Conservation (phyloP, 1,140 invertebrate species). For the Panonychus citri region DNA sequence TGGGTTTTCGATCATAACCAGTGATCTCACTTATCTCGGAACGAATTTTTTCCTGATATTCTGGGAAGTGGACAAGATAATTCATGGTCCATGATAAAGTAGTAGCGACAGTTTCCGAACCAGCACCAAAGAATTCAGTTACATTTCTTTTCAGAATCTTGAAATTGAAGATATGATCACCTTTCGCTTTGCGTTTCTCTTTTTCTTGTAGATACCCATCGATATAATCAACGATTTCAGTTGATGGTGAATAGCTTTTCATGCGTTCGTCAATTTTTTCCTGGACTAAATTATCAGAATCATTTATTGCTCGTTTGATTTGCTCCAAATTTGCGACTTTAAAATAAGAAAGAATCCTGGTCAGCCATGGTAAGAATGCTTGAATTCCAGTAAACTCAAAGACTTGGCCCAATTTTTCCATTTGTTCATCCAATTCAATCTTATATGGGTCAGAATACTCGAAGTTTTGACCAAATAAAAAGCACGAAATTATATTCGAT, state of each 20-base stretch:
- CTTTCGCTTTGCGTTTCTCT: not conserved
- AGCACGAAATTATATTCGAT: conserved; percentile 14
- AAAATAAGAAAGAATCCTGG: not conserved
- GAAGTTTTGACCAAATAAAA: conserved; percentile 12
- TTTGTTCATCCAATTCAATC: not conserved
- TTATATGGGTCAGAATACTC: conserved; percentile 9
- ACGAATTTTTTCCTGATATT: conserved; percentile 19
- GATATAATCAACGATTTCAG: conserved; percentile 43
- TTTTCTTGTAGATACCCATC: conserved; percentile 57
- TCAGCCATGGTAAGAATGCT: not conserved
- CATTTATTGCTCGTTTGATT: too few relatives aligned
- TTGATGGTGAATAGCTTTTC: conserved; percentile 35
- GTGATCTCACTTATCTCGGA: conserved; percentile 19
- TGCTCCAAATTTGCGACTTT: not conserved
- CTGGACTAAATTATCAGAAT: too few relatives aligned
- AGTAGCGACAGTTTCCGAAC: conserved; percentile 20
- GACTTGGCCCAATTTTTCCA: not conserved
- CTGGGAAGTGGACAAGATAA: conserved; percentile 19
- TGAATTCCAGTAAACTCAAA: not conserved
- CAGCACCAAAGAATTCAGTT: conserved; percentile 17
- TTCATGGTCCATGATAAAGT: conserved; percentile 20
- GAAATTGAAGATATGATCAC: not conserved
- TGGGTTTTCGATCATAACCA: conserved; percentile 9
- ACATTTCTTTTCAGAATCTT: conserved; percentile 10
- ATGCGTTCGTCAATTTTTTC: conserved; percentile 29